A percentile compares a stretch with the other conserved stretches of the same genome.
Conservation (phyloP, 2,888 invertebrate genomes). For the Cerceris rybyensis region DNA sequence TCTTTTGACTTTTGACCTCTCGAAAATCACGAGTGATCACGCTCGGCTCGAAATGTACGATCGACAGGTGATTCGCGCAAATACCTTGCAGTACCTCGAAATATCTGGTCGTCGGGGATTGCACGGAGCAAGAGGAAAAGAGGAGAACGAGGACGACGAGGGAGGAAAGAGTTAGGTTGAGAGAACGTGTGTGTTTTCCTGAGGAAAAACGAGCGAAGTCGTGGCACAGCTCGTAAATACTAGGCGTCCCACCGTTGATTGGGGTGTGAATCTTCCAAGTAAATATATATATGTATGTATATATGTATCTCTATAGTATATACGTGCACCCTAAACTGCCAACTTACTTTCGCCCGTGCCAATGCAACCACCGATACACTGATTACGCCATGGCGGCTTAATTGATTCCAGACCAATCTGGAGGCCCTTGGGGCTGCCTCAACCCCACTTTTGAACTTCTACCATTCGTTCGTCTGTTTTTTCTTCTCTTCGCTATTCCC, state of each 20-base stretch:
- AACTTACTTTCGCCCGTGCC: conserved; percentile 54
- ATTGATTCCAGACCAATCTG: conserved; percentile 80
- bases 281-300: conserved; percentile 48
- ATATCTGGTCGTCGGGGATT: conserved; percentile 56
- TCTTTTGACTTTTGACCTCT: conserved; percentile 19
- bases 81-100: conserved; percentile 55
- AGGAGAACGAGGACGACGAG: conserved; percentile 19
- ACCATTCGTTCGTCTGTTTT: conserved; percentile 27
- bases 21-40: conserved; percentile 59
- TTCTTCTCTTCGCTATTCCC: conserved; percentile 19
- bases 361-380: conserved; percentile 72
- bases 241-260: conserved; percentile 76
- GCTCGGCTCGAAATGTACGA: conserved; percentile 53
- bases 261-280: conserved; percentile 78
- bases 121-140: conserved; percentile 13
- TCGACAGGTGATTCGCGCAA: conserved; percentile 65
- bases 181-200: conserved; percentile 49
- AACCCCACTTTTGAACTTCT: conserved; percentile 51
- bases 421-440: conserved; percentile 40
- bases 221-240: conserved; percentile 79
- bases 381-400: conserved; percentile 78
- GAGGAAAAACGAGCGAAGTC: conserved; percentile 74
- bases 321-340: conserved; percentile 43
- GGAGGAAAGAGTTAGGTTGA: conserved; percentile 30
- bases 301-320: conserved; percentile 27